A percentile compares a stretch with the other conserved stretches of the same genome.
These are phyloP conservation scores for Falco punctatus DNA, from an alignment of 2,113 vertebrate species.

Conservation along the genomic window DNA sequence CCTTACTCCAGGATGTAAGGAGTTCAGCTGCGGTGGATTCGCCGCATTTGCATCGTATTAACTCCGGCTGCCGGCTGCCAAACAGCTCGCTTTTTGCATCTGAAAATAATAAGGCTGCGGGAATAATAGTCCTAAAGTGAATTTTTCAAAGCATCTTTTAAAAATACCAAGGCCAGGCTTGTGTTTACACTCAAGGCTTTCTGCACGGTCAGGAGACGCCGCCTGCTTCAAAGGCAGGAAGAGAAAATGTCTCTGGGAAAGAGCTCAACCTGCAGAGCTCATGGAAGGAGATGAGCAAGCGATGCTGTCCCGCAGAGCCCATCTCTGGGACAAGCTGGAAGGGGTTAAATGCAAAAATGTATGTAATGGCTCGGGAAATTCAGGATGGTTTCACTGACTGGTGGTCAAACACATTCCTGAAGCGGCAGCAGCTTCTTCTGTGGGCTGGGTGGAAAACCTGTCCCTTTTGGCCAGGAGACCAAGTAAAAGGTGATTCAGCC, in stretches of 20 bases:
- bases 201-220: neutral
- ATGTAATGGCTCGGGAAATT: neutral
- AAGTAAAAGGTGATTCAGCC: neutral
- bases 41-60: neutral
- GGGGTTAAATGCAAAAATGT: neutral
- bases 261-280: neutral
- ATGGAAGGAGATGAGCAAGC: neutral
- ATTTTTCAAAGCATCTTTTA: conserved; percentile 23
- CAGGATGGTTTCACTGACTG: rapidly evolving
- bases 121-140: neutral
- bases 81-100: neutral
- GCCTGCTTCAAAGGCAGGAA: neutral
- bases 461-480: neutral
- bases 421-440: neutral
- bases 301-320: neutral
- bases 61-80: neutral
- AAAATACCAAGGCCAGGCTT: neutral
- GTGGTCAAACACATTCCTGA: neutral
- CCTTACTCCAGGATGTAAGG: neutral
- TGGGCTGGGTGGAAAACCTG: neutral
- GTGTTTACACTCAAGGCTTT: neutral
- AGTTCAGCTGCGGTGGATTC: neutral
- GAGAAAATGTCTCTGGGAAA: neutral
- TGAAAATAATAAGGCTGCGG: neutral
- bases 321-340: neutral